phyloP scores from a whole-genome alignment of 2,888 invertebrate species.

The Halictus quadricinctus region DNA sequence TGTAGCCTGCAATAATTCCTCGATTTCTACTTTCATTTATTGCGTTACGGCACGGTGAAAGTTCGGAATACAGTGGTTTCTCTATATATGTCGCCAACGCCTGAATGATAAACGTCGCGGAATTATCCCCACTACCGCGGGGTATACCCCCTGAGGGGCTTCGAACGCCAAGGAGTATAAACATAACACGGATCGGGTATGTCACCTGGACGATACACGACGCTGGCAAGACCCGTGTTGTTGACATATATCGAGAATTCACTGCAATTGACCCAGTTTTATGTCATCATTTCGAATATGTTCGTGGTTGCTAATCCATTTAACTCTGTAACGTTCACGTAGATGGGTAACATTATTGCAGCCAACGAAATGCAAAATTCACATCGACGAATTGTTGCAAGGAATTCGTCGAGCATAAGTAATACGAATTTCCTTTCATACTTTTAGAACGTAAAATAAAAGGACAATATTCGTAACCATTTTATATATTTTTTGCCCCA shows the following conservation, averaged over 20 bases:
- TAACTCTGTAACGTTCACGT: neutral
- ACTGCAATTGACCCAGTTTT: neutral
- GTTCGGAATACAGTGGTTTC: too few relatives aligned
- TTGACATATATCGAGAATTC: too few relatives aligned
- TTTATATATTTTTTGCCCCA: too few relatives aligned
- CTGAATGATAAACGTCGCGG: too few relatives aligned
- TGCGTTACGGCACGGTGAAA: neutral
- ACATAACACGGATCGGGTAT: too few relatives aligned
- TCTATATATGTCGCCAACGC: too few relatives aligned
- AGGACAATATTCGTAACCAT: neutral
- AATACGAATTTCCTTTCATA: neutral
- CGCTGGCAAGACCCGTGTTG: too few relatives aligned
- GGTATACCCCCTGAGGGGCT: too few relatives aligned
- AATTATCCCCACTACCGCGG: too few relatives aligned
- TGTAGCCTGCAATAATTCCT: constrained; percentile 36
- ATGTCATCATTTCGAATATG: neutral
- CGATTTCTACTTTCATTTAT: neutral
- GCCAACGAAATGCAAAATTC: neutral
- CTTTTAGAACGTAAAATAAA: neutral
- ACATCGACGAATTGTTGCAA: neutral
- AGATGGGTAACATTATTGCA: constrained; percentile 6
- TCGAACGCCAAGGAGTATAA: too few relatives aligned
- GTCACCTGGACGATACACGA: too few relatives aligned
- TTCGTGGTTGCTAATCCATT: neutral
- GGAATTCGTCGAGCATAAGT: neutral